Conservation (phyloP, 2,888 invertebrate species). For the Morinoia aosen region DNA sequence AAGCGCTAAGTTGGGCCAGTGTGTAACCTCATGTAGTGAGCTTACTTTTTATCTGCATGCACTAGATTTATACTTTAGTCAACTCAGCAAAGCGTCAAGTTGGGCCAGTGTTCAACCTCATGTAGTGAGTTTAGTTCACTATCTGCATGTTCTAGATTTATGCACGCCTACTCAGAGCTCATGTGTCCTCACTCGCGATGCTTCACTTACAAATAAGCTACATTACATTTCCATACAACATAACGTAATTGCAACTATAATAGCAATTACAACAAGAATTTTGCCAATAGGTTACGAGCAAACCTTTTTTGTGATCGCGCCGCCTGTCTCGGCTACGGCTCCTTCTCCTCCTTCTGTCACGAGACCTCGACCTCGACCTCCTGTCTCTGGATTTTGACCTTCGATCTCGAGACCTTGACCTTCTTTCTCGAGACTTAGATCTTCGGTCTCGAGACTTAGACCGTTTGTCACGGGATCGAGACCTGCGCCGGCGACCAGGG, state of each 20-base stretch:
- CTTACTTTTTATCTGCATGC: too few relatives aligned
- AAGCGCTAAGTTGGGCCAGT: too few relatives aligned
- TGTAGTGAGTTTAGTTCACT: too few relatives aligned
- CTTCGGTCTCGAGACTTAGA: conserved; percentile 14
- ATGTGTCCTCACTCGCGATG: neutral
- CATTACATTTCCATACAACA: neutral
- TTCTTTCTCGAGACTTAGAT: conserved; percentile 3
- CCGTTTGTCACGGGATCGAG: conserved; percentile 3
- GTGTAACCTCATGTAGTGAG: too few relatives aligned
- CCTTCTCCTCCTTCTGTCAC: conserved; percentile 53
- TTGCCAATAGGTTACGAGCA: neutral
- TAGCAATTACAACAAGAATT: neutral
- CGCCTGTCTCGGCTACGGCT: conserved; percentile 54
- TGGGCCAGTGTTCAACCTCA: too few relatives aligned
- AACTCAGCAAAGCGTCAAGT: too few relatives aligned
- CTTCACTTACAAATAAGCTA: neutral
- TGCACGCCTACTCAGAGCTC: too few relatives aligned
- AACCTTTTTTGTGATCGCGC: conserved; percentile 42
- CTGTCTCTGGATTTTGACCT: conserved; percentile 35
- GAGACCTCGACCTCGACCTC: conserved; percentile 45
- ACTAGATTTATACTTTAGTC: too few relatives aligned
- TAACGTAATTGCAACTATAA: neutral
- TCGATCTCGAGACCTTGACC: conserved; percentile 34
- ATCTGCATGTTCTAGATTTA: too few relatives aligned
- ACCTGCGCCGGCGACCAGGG: neutral